Percentiles rank a stretch among this genome's conserved stretches.
These are phyloP conservation scores for Archivesica marissinica DNA, from an alignment of 1,140 invertebrate genomes.

Conservation along the genomic window DNA sequence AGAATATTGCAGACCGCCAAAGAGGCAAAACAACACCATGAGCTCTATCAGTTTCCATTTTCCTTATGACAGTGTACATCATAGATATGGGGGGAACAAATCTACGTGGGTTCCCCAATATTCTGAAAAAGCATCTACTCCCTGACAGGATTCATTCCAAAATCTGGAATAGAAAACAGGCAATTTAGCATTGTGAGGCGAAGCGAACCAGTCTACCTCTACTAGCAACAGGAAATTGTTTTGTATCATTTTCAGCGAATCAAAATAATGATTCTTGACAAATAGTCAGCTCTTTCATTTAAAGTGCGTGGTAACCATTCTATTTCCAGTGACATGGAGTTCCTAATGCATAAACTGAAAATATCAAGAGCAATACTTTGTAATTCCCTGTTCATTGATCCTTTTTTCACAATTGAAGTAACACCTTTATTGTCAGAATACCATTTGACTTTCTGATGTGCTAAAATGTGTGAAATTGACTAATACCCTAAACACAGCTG, in stretches of 20 bases:
- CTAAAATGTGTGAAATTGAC: slow-evolving; percentile 10
- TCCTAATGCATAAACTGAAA: slow-evolving; percentile 35
- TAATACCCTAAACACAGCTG: slow-evolving; percentile 4
- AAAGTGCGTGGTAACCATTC: slow-evolving; percentile 58
- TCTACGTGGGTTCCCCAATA: background rate
- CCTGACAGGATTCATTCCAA: slow-evolving; percentile 13
- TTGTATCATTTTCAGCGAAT: slow-evolving; percentile 6
- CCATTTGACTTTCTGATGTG: slow-evolving; percentile 50
- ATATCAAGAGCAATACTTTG: slow-evolving; percentile 44
- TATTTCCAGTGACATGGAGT: slow-evolving; percentile 42
- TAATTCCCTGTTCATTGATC: slow-evolving; percentile 52
- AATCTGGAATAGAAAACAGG: slow-evolving; percentile 39
- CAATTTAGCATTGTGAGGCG: slow-evolving; percentile 25
- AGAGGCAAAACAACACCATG: slow-evolving; percentile 1
- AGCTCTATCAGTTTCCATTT: slow-evolving; percentile 14
- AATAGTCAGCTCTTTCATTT: slow-evolving; percentile 55
- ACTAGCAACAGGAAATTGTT: background rate
- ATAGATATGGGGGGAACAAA: slow-evolving; percentile 51
- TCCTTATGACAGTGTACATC: background rate
- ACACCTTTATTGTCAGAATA: slow-evolving; percentile 63
- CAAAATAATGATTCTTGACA: slow-evolving; percentile 43
- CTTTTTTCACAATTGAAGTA: slow-evolving; percentile 46
- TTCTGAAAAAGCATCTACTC: slow-evolving; percentile 48
- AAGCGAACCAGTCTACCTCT: slow-evolving; percentile 56
- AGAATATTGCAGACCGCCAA: slow-evolving; percentile 37